phyloP scores from a whole-genome alignment of 2,797 vertebrate species.

The Gorsachius magnificus region DNA sequence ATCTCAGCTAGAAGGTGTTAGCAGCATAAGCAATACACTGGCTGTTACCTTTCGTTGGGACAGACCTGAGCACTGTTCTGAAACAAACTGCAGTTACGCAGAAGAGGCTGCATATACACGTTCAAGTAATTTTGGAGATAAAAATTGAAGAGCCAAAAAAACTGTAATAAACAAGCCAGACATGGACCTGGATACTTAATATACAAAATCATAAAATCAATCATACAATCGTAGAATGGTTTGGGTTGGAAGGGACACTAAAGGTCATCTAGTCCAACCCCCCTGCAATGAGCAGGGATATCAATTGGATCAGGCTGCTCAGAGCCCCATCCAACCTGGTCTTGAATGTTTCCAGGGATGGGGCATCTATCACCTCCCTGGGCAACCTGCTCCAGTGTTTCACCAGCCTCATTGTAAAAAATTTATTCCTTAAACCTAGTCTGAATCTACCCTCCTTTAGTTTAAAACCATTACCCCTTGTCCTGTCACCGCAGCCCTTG shows the following conservation, averaged over 20 bases:
- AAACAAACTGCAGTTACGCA: background rate
- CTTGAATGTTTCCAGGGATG: background rate
- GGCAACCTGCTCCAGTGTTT: background rate
- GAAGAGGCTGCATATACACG: background rate
- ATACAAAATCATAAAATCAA: background rate
- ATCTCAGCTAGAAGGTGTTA: background rate
- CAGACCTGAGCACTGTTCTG: background rate
- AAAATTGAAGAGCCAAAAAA: background rate
- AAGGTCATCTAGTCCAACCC: background rate
- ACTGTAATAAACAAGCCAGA: background rate
- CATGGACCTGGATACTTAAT: background rate
- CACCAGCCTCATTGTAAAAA: background rate
- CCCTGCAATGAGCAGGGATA: background rate
- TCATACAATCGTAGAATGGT: background rate
- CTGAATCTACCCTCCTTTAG: background rate
- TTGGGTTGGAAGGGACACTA: background rate
- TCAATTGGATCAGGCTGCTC: background rate
- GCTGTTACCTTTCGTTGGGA: background rate
- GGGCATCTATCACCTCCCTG: background rate
- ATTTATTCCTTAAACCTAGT: rapidly evolving
- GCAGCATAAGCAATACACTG: background rate
- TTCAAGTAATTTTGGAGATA: background rate
- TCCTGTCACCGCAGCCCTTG: background rate
- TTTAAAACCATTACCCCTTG: background rate
- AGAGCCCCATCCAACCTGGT: background rate